These are phyloP conservation scores for Aphaenogaster ashmeadi DNA, from an alignment of 1,140 invertebrate genomes.

Conservation along the genomic window DNA sequence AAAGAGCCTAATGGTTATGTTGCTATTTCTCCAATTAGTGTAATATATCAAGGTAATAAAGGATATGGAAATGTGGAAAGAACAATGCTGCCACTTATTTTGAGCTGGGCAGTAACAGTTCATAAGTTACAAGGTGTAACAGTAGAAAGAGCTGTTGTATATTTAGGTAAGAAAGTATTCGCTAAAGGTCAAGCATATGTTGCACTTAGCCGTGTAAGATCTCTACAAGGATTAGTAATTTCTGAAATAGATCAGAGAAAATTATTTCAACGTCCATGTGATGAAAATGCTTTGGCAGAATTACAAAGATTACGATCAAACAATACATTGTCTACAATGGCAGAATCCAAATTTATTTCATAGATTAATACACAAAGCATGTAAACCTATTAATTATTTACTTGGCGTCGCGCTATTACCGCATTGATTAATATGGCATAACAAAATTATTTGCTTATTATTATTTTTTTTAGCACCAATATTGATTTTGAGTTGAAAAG, in stretches of 20 bases:
- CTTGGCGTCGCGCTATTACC: too few species aligned
- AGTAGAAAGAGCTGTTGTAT: neutral
- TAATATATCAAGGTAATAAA: neutral
- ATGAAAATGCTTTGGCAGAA: neutral
- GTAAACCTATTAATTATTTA: too few species aligned
- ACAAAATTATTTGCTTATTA: too few species aligned
- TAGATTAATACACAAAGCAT: neutral
- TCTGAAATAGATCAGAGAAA: neutral
- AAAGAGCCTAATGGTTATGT: neutral
- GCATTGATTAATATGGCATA: too few species aligned
- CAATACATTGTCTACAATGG: neutral
- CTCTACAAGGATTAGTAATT: conserved; percentile 18
- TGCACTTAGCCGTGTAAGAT: neutral
- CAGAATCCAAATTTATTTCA: neutral
- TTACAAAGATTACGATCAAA: neutral
- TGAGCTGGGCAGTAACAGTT: neutral
- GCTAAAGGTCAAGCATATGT: conserved; percentile 8
- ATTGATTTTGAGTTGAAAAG: too few species aligned
- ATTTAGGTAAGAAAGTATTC: conserved; percentile 9
- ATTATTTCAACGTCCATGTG: neutral
- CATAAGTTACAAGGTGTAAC: neutral
- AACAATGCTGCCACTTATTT: neutral
- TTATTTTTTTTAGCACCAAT: too few species aligned
- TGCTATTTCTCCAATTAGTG: neutral
- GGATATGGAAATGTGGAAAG: conserved; percentile 5